These are phyloP conservation scores for Atrina japonica DNA, from an alignment of 2,888 invertebrate genomes.

Conservation along the genomic window DNA sequence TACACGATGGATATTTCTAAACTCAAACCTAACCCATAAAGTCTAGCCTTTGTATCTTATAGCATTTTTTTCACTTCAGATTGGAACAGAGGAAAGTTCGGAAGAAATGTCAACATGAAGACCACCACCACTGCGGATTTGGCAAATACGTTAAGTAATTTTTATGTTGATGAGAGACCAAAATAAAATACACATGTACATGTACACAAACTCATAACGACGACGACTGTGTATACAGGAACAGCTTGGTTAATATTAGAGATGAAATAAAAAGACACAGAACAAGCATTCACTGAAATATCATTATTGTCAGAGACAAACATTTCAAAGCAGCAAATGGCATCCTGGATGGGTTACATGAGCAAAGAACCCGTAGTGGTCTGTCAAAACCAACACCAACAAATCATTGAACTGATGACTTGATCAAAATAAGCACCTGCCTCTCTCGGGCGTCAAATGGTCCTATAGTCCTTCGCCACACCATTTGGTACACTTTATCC, in stretches of 20 bases:
- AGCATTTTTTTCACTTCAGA: no score
- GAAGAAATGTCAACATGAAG: no score
- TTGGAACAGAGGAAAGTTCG: no score
- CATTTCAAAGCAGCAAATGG: constrained; percentile 26
- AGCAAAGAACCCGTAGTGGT: constrained; percentile 8
- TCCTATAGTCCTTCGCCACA: constrained; percentile 9
- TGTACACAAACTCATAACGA: no score
- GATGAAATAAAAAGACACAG: constrained; percentile 33
- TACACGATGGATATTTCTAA: no score
- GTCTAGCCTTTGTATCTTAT: no score
- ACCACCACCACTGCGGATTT: no score
- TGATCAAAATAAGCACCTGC: background rate
- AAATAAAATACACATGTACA: no score
- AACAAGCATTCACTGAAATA: constrained; percentile 6
- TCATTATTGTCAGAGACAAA: constrained; percentile 12
- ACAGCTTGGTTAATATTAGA: constrained; percentile 2
- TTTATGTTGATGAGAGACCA: no score
- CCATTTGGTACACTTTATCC: constrained; percentile 23
- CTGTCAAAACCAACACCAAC: constrained; percentile 20
- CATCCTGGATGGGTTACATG: constrained; percentile 13
- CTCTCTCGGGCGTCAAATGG: background rate
- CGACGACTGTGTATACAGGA: no score
- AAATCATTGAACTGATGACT: constrained; percentile 10
- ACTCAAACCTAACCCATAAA: no score
- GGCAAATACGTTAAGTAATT: no score